Evolutionary conservation across 2,797 vertebrate species (phyloP).

Genomic region (Salarias fasciatus): DNA sequence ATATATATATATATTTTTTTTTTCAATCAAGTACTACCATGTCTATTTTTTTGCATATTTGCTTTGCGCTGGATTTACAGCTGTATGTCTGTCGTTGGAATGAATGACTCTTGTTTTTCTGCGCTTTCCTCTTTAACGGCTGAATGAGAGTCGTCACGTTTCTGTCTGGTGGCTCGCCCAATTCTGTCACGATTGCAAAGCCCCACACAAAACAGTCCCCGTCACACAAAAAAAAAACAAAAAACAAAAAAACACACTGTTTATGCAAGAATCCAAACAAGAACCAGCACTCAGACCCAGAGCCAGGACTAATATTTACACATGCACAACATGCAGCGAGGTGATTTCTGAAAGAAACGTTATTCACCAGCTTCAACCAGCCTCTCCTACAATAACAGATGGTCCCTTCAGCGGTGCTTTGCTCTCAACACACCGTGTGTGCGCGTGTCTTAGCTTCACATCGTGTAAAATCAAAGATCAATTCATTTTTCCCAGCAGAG

Average conservation of each 20-base stretch:
- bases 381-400: slow-evolving; percentile 62
- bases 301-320: slow-evolving; percentile 63
- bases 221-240: slow-evolving; percentile 7
- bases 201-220: slow-evolving; percentile 1
- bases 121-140: no score
- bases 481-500: no score
- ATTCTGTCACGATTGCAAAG: slow-evolving; percentile 7
- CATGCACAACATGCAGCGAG: slow-evolving; percentile 39
- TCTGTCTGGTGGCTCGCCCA: slow-evolving; percentile 2
- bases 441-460: no score
- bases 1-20: no score
- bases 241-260: no score
- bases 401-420: slow-evolving; percentile 45
- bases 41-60: no score
- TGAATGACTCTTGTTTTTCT: no score
- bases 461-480: no score
- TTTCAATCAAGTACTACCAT: no score
- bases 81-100: no score
- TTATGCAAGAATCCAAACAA: slow-evolving; percentile 26
- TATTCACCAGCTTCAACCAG: slow-evolving; percentile 51
- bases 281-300: slow-evolving; percentile 21
- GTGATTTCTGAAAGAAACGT: slow-evolving; percentile 51
- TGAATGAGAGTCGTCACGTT: no score
- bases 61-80: no score
- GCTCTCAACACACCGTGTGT: slow-evolving; percentile 30